A percentile compares a stretch with the other conserved stretches of the same genome.
Evolutionary conservation across 2,888 invertebrate genomes (phyloP).

Genomic region (Pyrrhosoma nymphula): DNA sequence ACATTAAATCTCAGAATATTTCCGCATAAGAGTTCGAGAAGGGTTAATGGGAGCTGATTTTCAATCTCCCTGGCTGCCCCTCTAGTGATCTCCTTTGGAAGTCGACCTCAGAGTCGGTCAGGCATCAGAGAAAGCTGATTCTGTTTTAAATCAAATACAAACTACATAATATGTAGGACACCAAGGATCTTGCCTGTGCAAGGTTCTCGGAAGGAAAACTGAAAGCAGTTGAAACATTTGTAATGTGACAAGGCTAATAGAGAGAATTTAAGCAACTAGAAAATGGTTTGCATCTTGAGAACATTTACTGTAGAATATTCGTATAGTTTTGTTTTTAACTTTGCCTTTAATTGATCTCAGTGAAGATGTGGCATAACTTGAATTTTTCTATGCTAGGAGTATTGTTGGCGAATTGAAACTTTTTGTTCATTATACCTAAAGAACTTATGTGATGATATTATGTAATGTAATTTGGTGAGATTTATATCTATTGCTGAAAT

Average conservation of each 20-base stretch:
- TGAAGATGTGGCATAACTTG: neutral
- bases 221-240: constrained; percentile 44
- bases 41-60: constrained; percentile 37
- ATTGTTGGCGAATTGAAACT: neutral
- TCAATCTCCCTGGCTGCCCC: constrained; percentile 4
- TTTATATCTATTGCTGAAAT: neutral
- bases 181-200: constrained; percentile 42
- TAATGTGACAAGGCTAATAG: constrained; percentile 53
- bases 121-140: constrained; percentile 44
- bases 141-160: neutral
- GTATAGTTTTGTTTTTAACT: constrained; percentile 39
- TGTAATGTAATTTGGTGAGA: neutral
- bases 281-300: constrained; percentile 34
- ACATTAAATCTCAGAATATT: neutral
- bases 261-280: constrained; percentile 19
- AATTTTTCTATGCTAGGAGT: neutral
- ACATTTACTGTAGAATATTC: constrained; percentile 25
- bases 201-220: constrained; percentile 7
- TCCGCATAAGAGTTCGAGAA: neutral
- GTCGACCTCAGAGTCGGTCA: constrained; percentile 44
- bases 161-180: neutral
- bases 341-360: neutral
- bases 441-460: neutral
- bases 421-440: neutral
- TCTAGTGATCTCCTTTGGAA: constrained; percentile 27